Conservation (phyloP, 2,888 invertebrate genomes). For the Machimus rusticus region DNA sequence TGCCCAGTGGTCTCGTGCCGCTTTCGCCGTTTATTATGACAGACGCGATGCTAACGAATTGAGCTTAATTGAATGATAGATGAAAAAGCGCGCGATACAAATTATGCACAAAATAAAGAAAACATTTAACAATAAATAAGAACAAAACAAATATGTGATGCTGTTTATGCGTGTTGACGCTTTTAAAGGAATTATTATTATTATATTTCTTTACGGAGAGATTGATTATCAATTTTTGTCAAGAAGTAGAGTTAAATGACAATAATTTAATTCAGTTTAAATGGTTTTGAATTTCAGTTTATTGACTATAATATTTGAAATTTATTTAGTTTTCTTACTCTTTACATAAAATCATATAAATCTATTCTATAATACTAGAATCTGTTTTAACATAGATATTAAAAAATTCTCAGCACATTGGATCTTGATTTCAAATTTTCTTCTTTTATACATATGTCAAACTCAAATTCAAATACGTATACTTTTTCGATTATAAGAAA, state of each 20-base stretch:
- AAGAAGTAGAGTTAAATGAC: neutral
- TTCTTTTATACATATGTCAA: too few relatives aligned
- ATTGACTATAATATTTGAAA: too few relatives aligned
- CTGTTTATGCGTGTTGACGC: neutral
- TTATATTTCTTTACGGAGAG: neutral
- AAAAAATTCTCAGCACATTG: too few relatives aligned
- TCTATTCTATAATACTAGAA: too few relatives aligned
- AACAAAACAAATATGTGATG: neutral
- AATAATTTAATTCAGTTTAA: neutral
- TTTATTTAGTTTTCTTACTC: too few relatives aligned
- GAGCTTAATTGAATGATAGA: neutral
- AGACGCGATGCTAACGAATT: neutral
- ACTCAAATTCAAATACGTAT: too few relatives aligned
- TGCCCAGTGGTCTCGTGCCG: neutral
- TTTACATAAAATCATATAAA: too few relatives aligned
- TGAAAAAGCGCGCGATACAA: neutral
- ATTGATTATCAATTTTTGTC: neutral
- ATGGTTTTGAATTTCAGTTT: neutral
- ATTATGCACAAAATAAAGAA: neutral
- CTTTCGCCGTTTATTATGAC: neutral
- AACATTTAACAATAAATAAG: neutral
- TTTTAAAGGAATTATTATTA: neutral
- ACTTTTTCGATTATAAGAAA: too few relatives aligned
- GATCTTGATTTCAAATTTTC: too few relatives aligned
- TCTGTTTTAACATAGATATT: too few relatives aligned